These are phyloP conservation scores for Smutsia temminckii DNA, from an alignment of 2,797 vertebrate genomes.

Conservation along the genomic window DNA sequence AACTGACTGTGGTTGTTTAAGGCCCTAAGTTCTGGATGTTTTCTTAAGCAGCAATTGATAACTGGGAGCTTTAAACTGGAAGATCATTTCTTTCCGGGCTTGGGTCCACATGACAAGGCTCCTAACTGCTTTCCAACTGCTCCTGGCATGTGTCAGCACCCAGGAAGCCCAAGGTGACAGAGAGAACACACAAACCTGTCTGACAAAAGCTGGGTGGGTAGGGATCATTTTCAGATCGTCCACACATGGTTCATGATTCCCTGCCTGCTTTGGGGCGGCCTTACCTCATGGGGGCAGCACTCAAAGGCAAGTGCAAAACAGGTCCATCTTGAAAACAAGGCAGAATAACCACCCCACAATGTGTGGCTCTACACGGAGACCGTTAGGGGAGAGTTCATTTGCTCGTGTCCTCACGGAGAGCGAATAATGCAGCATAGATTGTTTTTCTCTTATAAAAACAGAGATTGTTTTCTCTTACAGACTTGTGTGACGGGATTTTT, in stretches of 20 bases:
- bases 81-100: not conserved
- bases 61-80: not conserved
- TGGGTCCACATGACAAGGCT: not conserved
- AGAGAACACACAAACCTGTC: not conserved
- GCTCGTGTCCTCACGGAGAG: not conserved
- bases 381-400: not conserved
- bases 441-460: not conserved
- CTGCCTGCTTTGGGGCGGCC: not conserved
- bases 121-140: not conserved
- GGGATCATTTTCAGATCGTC: not conserved
- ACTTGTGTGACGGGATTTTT: not conserved
- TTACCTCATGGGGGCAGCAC: not conserved
- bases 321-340: not conserved
- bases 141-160: not conserved
- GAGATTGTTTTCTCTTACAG: too few species aligned
- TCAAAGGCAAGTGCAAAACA: conserved; percentile 5
- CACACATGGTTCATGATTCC: not conserved
- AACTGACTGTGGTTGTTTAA: not conserved
- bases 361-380: not conserved
- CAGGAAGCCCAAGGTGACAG: not conserved
- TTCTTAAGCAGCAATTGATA: not conserved
- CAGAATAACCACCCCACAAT: not conserved
- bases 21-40: not conserved
- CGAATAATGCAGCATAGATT: not conserved
- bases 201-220: not conserved